phyloP scores from a whole-genome alignment of 2,888 invertebrate species.

The Bursaphelenchus okinawaensis region DNA sequence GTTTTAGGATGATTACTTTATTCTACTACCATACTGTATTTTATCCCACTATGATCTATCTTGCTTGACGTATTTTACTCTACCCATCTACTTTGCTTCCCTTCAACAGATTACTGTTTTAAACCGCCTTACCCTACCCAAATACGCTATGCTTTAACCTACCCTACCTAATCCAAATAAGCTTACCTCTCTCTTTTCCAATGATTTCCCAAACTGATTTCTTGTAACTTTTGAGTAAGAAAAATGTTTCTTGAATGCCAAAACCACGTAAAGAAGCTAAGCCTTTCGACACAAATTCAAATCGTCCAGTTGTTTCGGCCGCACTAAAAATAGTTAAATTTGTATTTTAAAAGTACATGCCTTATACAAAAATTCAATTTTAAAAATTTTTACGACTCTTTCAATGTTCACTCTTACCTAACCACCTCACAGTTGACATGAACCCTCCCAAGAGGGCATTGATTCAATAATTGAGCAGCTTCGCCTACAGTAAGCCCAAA shows the following conservation, averaged over 20 bases:
- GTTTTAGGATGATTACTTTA: too few species aligned
- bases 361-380: too few species aligned
- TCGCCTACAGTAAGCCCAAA: neutral
- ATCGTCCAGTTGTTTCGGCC: conserved; percentile 42
- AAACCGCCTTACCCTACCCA: too few species aligned
- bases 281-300: conserved; percentile 42
- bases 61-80: too few species aligned
- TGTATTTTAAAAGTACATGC: neutral
- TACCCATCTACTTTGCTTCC: too few species aligned
- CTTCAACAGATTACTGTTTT: too few species aligned
- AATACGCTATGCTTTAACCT: too few species aligned
- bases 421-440: neutral
- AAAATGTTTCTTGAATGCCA: conserved; percentile 47
- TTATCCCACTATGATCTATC: too few species aligned
- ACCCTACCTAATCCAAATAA: too few species aligned
- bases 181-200: conserved; percentile 36
- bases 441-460: neutral
- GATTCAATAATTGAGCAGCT: neutral
- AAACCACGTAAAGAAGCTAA: conserved; percentile 39
- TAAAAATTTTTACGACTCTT: too few species aligned
- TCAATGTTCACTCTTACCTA: neutral
- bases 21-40: too few species aligned
- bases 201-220: conserved; percentile 54
- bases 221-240: conserved; percentile 41
- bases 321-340: conserved; percentile 33